Conservation (phyloP, 2,888 invertebrate species). For the Blastobasis adustella region DNA sequence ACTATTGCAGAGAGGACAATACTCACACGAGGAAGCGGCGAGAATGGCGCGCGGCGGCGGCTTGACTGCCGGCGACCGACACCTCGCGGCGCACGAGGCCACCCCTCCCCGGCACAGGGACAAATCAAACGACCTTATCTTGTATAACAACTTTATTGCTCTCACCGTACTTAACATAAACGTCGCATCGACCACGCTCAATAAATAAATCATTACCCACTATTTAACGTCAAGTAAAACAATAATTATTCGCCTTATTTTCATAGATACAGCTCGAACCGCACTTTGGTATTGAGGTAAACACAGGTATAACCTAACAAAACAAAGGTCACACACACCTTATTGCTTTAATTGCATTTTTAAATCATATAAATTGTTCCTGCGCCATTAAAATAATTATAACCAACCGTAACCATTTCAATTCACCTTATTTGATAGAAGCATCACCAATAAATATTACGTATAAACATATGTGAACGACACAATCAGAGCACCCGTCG, state of each 20-base stretch:
- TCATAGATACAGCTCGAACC: not conserved
- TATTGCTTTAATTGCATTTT: not conserved
- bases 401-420: too few relatives aligned
- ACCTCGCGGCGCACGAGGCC: too few relatives aligned
- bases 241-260: not conserved
- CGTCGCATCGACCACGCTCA: conserved; percentile 4
- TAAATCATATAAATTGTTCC: not conserved
- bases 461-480: too few relatives aligned
- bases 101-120: not conserved
- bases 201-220: conserved; percentile 15
- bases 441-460: too few relatives aligned
- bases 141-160: conserved; percentile 18
- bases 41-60: too few relatives aligned
- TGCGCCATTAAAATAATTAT: too few relatives aligned
- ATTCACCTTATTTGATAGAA: too few relatives aligned
- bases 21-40: too few relatives aligned
- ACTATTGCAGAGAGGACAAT: too few relatives aligned
- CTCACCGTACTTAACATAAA: conserved; percentile 3
- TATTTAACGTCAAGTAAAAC: not conserved
- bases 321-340: not conserved
- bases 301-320: not conserved
- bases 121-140: conserved; percentile 9
- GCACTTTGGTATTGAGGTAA: conserved; percentile 13
- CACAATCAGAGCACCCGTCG: too few relatives aligned
- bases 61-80: too few relatives aligned